Base-by-base conservation (phyloP, 2,797 vertebrate genomes). In the Semaprochilodus insignis region DNA sequence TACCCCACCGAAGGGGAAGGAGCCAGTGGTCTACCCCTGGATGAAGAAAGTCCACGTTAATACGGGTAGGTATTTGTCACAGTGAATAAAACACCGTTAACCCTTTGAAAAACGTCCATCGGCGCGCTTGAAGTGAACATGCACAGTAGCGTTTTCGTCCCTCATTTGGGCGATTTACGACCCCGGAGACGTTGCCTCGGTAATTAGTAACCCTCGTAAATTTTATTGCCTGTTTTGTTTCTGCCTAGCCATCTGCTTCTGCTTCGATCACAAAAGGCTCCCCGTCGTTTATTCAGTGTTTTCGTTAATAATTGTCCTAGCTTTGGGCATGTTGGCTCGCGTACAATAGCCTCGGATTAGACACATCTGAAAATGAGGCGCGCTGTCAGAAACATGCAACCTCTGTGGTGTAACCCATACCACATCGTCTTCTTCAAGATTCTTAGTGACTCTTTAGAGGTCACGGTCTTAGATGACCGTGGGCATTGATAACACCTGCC, bases 181-280 rank as follows among this genome's bases (percentile, higher is more conserved):
- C 95, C 93, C 94, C 94, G 94, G 95, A 97, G 96, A 95, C 95
- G 96, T 96, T 96, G 96, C 96, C 96, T 96, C 96, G 96, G 96
- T 96, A 96, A 98, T 99, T 97, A 98, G 95, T 95, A 96, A 96
- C 95, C 96, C 95, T 96, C 96, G 97, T 98, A 97, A 97, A 98
- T 99, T 97, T 96, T 95, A 97, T 97, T 95, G 96, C 95, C 94
- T 95, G 94, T 97, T 94, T 94, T 92, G 91, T 90, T 92, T 91
- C 94, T 92, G 95, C 94, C 93, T 94, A 95, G 95, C 96, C 95
- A 94, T 95, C 95, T 93, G 96, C 95, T 95, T 97, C 97, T 97
- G 95, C 96, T 96, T 96, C 93, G 94, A 96, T 96, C 94, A 95
- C 93, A 96, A 96, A 44, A 95, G 91, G 93, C 90, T 87, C 90